Percentiles rank a stretch among this genome's conserved stretches.
These are phyloP conservation scores for Epinotia ramella DNA, from an alignment of 2,888 invertebrate genomes.

Conservation along the genomic window DNA sequence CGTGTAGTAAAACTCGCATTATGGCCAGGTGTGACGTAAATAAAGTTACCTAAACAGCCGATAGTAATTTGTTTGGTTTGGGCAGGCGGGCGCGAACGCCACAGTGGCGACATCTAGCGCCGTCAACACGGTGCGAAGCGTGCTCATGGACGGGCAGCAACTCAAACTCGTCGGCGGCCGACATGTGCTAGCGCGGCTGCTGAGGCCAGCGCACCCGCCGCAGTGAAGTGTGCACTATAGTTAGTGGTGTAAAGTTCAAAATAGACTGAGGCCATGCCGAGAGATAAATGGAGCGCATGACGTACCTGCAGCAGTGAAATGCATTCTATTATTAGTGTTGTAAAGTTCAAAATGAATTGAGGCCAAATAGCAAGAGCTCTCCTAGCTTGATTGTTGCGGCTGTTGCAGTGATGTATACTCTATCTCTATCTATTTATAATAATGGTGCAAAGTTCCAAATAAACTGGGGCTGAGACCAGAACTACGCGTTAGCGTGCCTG, in stretches of 20 bases:
- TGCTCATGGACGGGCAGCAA: slow-evolving; percentile 80
- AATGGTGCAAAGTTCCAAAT: slow-evolving; percentile 3
- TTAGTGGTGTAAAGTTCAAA: neutral
- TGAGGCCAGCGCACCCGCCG: slow-evolving; percentile 73
- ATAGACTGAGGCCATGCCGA: neutral
- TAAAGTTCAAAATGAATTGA: neutral
- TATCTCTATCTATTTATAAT: neutral
- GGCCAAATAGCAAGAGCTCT: neutral
- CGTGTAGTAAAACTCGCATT: too few species aligned
- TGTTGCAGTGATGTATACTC: neutral
- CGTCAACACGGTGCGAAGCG: slow-evolving; percentile 65
- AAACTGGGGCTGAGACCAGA: neutral
- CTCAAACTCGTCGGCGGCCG: slow-evolving; percentile 77
- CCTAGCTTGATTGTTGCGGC: neutral
- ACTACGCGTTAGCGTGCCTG: neutral
- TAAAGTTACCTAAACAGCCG: neutral
- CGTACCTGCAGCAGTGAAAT: neutral
- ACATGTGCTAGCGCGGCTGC: slow-evolving; percentile 75
- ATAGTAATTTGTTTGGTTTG: slow-evolving; percentile 15
- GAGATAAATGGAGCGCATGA: neutral
- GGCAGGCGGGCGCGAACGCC: slow-evolving; percentile 60
- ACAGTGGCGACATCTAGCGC: slow-evolving; percentile 62
- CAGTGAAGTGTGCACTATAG: slow-evolving; percentile 53
- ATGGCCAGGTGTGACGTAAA: neutral
- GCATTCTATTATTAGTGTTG: neutral